Evolutionary conservation across 23 tunicate genomes (phyloP), one percentile per base, ranked within the genome.

Genomic region (Halocynthia aurantium): DNA sequence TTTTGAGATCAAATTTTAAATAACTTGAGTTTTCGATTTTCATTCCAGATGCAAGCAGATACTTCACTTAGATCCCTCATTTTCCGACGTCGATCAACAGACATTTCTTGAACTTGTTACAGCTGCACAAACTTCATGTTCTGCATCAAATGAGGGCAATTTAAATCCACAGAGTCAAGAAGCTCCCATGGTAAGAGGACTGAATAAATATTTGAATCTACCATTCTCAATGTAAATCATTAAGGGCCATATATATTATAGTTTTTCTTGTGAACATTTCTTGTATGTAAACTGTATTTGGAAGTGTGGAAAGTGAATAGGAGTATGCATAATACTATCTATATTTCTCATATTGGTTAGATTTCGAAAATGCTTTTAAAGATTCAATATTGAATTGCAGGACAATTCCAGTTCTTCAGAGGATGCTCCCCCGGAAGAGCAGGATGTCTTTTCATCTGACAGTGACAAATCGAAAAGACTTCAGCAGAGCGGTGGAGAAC

Each of bases 1-100:
- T 31, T 31, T 31, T 31, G 44, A 31, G 44, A 31, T 31, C 44
- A 4, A 31, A 31, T 31, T 31, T 31, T 31, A 31, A 31, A 31
- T 31, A 31, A 31, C 44, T 31, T 31, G 44, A 31, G 44, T 31
- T 31, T 0, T 31, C 44, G 44, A 31, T 31, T 31, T 72, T 49
- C 51, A 17, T 72, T 74, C 57, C 9, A 74, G 84, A 62, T 89
- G 96, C 74, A 89, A 89, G 44, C 96, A 89, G 55, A 58, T 84
- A 6, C 84, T 89, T 10, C 87, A 84, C 58, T 69, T 89, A 17
- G 96, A 89, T 55, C 76, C 80, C 4, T 84, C 96, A 7, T 84
- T 89, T 76, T 84, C 80, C 68, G 21, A 80, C 7, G 81, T 89
- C 61, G 85, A 84, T 69, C 50, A 70, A 12, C 81, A 84, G 54